Evolutionary conservation across 2,888 invertebrate genomes (phyloP).

Genomic region (Teleiodes luculella): DNA sequence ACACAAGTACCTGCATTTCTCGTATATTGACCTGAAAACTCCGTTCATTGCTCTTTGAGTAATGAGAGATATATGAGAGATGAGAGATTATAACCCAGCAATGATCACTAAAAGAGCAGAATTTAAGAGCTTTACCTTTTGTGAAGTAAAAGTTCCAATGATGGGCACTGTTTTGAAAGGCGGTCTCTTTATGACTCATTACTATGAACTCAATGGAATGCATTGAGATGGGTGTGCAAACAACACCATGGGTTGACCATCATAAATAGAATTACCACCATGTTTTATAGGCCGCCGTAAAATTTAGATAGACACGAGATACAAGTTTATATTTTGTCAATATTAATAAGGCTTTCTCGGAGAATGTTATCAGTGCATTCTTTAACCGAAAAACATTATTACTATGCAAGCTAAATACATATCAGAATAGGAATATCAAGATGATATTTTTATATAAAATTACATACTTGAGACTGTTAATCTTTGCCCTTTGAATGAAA

Average conservation of each 20-base stretch:
- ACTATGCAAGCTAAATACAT: too few relatives aligned
- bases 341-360: not conserved
- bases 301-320: constrained; percentile 41
- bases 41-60: not conserved
- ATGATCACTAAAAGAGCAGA: constrained; percentile 10
- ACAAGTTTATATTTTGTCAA: constrained; percentile 13
- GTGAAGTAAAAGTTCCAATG: constrained; percentile 40
- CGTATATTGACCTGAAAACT: too few relatives aligned
- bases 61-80: too few relatives aligned
- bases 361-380: not conserved
- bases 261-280: constrained; percentile 41
- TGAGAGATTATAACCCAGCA: not conserved
- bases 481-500: too few relatives aligned
- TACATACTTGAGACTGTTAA: too few relatives aligned
- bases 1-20: too few relatives aligned
- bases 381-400: not conserved
- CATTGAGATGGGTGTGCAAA: constrained; percentile 50
- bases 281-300: constrained; percentile 53
- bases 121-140: constrained; percentile 21
- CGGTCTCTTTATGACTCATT: constrained; percentile 58
- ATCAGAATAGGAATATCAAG: too few relatives aligned
- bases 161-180: constrained; percentile 31
- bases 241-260: constrained; percentile 35
- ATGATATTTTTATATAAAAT: too few relatives aligned
- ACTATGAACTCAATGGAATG: constrained; percentile 17